A percentile compares a stretch with the other conserved stretches of the same genome.
Conservation (phyloP, 2,888 invertebrate species). For the Malthinus seriepunctatus region DNA sequence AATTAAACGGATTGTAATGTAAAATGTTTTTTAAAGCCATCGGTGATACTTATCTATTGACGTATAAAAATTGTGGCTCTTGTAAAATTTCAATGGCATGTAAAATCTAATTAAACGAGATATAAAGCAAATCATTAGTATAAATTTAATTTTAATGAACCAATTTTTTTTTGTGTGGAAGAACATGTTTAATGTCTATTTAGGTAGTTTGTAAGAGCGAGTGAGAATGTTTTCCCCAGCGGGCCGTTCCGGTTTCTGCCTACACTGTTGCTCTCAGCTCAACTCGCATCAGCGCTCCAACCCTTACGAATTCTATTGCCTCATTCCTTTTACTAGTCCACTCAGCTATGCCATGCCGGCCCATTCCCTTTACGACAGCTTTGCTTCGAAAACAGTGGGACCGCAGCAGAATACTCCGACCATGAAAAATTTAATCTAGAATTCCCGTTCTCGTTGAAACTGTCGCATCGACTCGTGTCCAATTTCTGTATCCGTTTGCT, state of each 20-base stretch:
- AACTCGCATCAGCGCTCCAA: conserved; percentile 26
- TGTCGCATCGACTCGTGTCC: conserved; percentile 31
- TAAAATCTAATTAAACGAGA: too few species aligned
- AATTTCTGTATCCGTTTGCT: conserved; percentile 36
- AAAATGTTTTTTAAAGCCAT: too few species aligned
- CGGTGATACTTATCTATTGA: too few species aligned
- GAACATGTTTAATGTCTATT: conserved; percentile 31
- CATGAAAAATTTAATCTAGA: conserved; percentile 52
- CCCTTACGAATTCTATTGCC: conserved; percentile 31
- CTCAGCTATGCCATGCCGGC: conserved; percentile 31
- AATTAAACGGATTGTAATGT: too few species aligned
- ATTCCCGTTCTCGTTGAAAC: conserved; percentile 42
- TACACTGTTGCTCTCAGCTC: conserved; percentile 41
- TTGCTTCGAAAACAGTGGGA: conserved; percentile 33
- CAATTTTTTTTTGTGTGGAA: conserved; percentile 42
- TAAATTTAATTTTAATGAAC: conserved; percentile 50
- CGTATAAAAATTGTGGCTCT: too few species aligned
- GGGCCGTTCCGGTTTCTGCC: conserved; percentile 42
- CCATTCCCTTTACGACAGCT: conserved; percentile 41
- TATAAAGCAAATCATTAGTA: conserved; percentile 6
- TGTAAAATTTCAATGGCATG: too few species aligned
- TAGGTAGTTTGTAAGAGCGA: conserved; percentile 37
- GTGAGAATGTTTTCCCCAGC: conserved; percentile 41
- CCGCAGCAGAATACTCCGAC: conserved; percentile 40
- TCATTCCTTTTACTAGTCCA: conserved; percentile 27